These are phyloP conservation scores for Notolepis coatsorum DNA, from an alignment of 2,797 vertebrate genomes.

Conservation along the genomic window DNA sequence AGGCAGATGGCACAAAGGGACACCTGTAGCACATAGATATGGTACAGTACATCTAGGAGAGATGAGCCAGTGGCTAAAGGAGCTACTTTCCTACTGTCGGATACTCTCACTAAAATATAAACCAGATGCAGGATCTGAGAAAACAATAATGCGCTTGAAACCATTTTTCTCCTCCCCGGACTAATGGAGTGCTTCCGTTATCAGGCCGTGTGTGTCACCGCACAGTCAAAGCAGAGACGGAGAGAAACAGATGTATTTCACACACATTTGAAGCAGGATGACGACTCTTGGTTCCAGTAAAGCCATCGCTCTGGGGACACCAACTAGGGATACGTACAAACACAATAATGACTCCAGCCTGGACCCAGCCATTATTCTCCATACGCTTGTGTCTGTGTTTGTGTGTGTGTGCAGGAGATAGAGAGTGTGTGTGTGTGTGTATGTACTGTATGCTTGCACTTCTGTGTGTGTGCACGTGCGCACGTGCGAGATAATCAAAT, in stretches of 20 bases:
- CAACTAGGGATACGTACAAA: conserved; percentile 40
- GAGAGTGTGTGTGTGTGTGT: neutral
- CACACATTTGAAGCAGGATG: conserved; percentile 37
- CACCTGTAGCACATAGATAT: no score
- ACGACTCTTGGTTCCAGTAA: conserved; percentile 36
- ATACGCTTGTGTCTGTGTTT: neutral
- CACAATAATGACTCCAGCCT: conserved; percentile 45
- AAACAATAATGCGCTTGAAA: neutral
- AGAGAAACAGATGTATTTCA: conserved; percentile 57
- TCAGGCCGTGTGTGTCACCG: conserved; percentile 41
- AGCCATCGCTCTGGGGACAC: conserved; percentile 46
- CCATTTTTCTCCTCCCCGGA: neutral
- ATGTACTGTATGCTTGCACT: neutral
- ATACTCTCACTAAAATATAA: no score
- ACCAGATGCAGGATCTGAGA: neutral
- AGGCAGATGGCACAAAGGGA: no score
- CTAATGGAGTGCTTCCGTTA: conserved; percentile 24
- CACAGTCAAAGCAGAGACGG: conserved; percentile 25
- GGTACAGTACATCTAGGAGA: no score
- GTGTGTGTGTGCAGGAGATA: no score
- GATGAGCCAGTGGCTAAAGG: no score
- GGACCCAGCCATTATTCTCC: conserved; percentile 14
- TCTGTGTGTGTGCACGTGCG: neutral
- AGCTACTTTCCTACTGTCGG: no score
- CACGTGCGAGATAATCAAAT: conserved; percentile 16